Conservation (phyloP, 2,797 vertebrate species). For the Oryzias dopingdopingensis region DNA sequence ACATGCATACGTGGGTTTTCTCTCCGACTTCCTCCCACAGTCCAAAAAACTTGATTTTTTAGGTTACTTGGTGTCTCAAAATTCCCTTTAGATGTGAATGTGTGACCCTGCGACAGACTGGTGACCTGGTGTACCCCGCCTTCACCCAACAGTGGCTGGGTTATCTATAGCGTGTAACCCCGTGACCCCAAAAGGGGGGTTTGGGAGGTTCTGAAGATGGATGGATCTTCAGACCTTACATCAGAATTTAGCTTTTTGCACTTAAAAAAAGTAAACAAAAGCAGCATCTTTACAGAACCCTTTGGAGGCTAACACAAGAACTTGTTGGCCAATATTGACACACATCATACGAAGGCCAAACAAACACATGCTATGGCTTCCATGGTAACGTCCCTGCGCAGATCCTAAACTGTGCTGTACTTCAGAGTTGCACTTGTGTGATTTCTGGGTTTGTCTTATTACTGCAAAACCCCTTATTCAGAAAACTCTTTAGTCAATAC, state of each 20-base stretch:
- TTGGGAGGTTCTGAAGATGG: no score
- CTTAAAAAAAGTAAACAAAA: not conserved
- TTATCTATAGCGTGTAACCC: no score
- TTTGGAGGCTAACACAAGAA: not conserved
- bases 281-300: constrained; percentile 8
- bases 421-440: constrained; percentile 25
- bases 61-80: no score
- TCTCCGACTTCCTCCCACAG: no score
- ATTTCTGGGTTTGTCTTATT: constrained; percentile 49
- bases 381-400: constrained; percentile 5
- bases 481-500: constrained; percentile 34
- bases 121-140: no score
- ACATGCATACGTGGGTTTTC: no score
- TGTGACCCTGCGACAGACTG: no score
- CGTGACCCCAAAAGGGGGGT: no score
- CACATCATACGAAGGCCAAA: not conserved
- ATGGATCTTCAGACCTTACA: not conserved
- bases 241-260: not conserved
- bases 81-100: no score
- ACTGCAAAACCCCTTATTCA: constrained; percentile 7
- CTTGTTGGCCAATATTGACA: constrained; percentile 7
- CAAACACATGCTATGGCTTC: constrained; percentile 3
- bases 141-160: no score
- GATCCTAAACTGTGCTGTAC: constrained; percentile 4
- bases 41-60: no score